Base-by-base conservation (phyloP, 2,797 vertebrate genomes). In the Sebastes nivosus region DNA sequence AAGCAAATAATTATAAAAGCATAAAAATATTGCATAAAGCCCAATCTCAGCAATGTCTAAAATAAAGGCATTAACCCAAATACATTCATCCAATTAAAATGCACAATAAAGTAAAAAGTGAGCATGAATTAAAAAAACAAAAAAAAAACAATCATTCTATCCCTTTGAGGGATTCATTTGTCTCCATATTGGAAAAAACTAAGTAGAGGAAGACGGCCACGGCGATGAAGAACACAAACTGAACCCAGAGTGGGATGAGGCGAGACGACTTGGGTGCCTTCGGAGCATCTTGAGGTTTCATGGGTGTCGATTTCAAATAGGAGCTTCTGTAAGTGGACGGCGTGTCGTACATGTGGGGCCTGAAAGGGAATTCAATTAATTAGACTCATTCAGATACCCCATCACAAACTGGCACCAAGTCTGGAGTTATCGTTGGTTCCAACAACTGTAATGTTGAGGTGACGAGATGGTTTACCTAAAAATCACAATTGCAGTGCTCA, bases 151-250 rank as follows among this genome's bases (percentile, higher is more conserved):
- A 46, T 94, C 81, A 95, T 20, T 90, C 75, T 4, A 96, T 61
- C 36, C 27, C 84, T 90, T 90, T 87, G 58, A 93, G 42, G 29
- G 90, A 78, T 8, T 90, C 88, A 12, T 87, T 92, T 32, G 85
- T 36, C 87, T 96, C 95, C 94, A 96, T 95, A 63, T 30, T 95
- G 50, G 91, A 79, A 74, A 95, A 95, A 67, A 96, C 82, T 1
- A 95, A 63, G 83, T 94, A 94, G 58, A 96, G 91, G 77, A 96
- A 86, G 57, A 65, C 74, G 0, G 86, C 92, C 55, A 95, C 30
- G 2, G 83, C 75, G 67, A 95, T 73, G 86, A 96, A 96, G 74
- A 95, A 82, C 69, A 94, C 11, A 3, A 96, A 85, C 92, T 95
- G 92, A 55, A 96, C 46, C 96, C 96, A 96, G 4, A 93, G 60